Evolutionary conservation across 2,888 invertebrate species (phyloP), one percentile per base, ranked within the genome.

Genomic region (Sinotaia quadrata): DNA sequence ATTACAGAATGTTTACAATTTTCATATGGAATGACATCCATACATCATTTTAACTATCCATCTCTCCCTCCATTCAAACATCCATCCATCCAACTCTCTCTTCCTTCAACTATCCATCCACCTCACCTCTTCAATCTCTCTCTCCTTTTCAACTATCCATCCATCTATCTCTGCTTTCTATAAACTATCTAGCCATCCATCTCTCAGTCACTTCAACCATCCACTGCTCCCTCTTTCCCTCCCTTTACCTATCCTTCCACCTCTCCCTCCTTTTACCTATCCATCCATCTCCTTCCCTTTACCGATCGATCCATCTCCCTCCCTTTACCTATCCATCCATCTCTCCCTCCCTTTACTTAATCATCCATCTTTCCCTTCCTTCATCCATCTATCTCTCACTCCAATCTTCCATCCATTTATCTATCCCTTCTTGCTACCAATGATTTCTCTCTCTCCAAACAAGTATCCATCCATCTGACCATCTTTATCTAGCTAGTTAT

Each of bases 21-120:
- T n/a, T n/a, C n/a, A n/a, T n/a, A n/a, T n/a, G n/a, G 51, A 62
- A 24, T 51, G 34, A 31, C 33, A 62, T 7, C 33, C 33, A 62
- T 7, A 51, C n/a, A n/a, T n/a, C n/a, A n/a, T n/a, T n/a, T n/a
- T n/a, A n/a, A n/a, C n/a, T n/a, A n/a, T n/a, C n/a, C n/a, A n/a
- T n/a, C n/a, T n/a, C n/a, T n/a, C n/a, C n/a, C n/a, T n/a, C n/a
- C n/a, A n/a, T n/a, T n/a, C n/a, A n/a, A n/a, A n/a, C n/a, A n/a
- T 52, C 52, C 21, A 10, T 51, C 51, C 27, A 21, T 51, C 51
- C 18, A 15, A 41, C n/a, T 36, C 34, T 21, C n/a, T 21, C 21
- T 21, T 29, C 24, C 51, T 15, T 24, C 24, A n/a, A 7, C 18
- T 15, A 7, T 15, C 3, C 18, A 7, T 15, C 5, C 24, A n/a